Evolutionary conservation across 2,113 vertebrate species (phyloP), one percentile per base, ranked within the genome.

Genomic region (Cyanistes caeruleus): DNA sequence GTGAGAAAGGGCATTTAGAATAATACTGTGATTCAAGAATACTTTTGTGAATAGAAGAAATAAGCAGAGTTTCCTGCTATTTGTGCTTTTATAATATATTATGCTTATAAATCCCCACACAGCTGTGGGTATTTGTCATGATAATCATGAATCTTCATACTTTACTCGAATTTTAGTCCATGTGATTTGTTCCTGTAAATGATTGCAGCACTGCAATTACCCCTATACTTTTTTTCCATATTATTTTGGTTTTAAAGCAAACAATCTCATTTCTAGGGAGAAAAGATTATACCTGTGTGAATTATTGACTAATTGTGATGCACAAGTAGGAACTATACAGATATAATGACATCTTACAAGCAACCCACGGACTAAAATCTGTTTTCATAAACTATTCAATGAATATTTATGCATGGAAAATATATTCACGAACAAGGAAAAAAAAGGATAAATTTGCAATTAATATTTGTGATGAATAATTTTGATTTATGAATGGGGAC

Each of bases 101-200:
- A 74, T 68, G 49, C 49, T 67, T 90, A 90, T 95, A 96, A 95
- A 92, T 84, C 64, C 60, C 79, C 83, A 84, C 72, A 93, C 93
- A 95, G 95, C 96, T 97, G 96, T 92, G 88, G 23, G 53, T 82
- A 72, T 96, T 96, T 96, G 83, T 97, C 83, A 94, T 95, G 90
- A 90, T 92, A 96, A 97, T 95, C 64, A 75, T 0, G 0, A 96
- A 86, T 86, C 83, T 90, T 96, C 79, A 53, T 75, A 94, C n/a
- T 90, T 95, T 55, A 19, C 69, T 84, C 89, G 87, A 78, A 87
- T 92, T 92, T 81, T 92, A 77, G 48, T n/a, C 51, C 43, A 30
- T 80, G 24, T 63, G 35, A 84, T 87, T 89, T 86, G 13, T 81
- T 92, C 87, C 60, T 64, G 12, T 56, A 92, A 72, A 74, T 58